Conservation (phyloP, 30 jellyfish, hydroid and myxozoan species). For the Hydractinia echinata region DNA sequence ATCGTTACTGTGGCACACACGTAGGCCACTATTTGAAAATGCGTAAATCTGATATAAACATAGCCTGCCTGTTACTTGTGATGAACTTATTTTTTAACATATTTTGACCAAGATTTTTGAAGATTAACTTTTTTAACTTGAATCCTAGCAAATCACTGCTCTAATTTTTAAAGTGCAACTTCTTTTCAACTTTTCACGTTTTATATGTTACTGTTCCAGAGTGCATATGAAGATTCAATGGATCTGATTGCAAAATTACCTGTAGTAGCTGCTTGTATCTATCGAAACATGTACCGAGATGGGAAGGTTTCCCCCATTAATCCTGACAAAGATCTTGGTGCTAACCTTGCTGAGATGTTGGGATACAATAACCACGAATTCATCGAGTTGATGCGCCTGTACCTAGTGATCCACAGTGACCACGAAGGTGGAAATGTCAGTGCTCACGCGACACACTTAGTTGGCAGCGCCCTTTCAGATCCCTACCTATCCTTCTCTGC, state of each 20-base stretch:
- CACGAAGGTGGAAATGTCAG: constrained; percentile 99
- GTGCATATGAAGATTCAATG: constrained; percentile 91
- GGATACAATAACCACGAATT: constrained; percentile 61
- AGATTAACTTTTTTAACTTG: too few species aligned
- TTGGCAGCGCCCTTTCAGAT: constrained; percentile 94
- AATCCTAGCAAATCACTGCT: too few species aligned
- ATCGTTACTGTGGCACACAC: too few species aligned
- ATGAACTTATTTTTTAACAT: too few species aligned
- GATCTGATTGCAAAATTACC: constrained; percentile 92
- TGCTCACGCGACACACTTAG: constrained; percentile 97
- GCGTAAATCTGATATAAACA: too few species aligned
- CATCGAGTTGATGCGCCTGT: constrained; percentile 85
- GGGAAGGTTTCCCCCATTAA: constrained; percentile 90
- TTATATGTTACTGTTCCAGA: constrained; percentile 29
- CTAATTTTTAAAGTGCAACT: too few species aligned
- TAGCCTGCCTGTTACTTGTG: too few species aligned
- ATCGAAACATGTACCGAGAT: constrained; percentile 80
- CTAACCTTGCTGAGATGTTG: constrained; percentile 74
- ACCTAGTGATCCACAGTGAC: constrained; percentile 92
- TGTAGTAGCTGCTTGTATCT: constrained; percentile 83
- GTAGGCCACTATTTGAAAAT: too few species aligned
- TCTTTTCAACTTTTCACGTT: background rate
- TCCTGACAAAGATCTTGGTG: constrained; percentile 74
- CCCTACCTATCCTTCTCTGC: constrained; percentile 93
- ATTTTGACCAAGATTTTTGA: too few species aligned